These are phyloP conservation scores for Amyelois transitella DNA, from an alignment of 1,140 invertebrate species.

Conservation along the genomic window DNA sequence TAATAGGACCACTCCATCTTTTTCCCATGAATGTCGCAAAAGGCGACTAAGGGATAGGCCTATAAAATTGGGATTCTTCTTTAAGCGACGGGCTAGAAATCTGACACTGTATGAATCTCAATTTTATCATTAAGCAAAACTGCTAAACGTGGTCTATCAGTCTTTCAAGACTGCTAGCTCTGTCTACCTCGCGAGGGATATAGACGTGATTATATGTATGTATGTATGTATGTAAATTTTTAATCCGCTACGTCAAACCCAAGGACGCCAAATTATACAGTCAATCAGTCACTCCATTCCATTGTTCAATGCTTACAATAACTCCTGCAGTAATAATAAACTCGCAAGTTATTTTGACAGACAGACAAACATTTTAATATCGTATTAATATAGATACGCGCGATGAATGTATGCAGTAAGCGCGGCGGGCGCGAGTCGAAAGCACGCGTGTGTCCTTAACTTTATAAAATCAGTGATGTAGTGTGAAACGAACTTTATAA, in stretches of 20 bases:
- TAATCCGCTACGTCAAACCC: not conserved
- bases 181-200: too few relatives aligned
- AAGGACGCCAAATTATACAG: not conserved
- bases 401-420: not conserved
- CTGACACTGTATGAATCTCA: too few relatives aligned
- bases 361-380: not conserved
- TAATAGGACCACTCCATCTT: too few relatives aligned
- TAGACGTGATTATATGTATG: too few relatives aligned
- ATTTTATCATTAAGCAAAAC: too few relatives aligned
- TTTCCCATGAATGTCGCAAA: too few relatives aligned
- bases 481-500: not conserved
- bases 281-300: not conserved
- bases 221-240: not conserved
- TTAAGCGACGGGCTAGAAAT: too few relatives aligned
- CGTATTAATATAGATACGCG: not conserved
- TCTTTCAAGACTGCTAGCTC: too few relatives aligned
- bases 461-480: constrained; percentile 5
- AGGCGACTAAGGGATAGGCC: too few relatives aligned
- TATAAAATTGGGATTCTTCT: too few relatives aligned
- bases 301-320: not conserved
- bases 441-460: not conserved
- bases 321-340: not conserved
- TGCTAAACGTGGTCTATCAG: too few relatives aligned
- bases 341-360: not conserved
- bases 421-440: constrained; percentile 1